A percentile compares a stretch with the other conserved stretches of the same genome.
Conservation (phyloP, 2,888 invertebrate species). For the Liopterus haemorrhoidalis region DNA sequence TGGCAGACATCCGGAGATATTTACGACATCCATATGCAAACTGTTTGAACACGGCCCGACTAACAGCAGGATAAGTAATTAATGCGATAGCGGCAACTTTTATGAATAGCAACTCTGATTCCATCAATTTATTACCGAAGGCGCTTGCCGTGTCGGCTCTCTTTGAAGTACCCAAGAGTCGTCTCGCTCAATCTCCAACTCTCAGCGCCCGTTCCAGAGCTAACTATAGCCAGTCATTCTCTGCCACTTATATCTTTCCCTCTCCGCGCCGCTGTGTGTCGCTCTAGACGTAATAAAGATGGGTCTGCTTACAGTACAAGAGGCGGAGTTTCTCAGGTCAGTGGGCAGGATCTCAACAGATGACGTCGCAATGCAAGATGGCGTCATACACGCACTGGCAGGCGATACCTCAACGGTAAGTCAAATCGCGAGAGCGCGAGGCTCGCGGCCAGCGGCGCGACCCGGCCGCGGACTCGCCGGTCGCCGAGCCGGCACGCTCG, state of each 20-base stretch:
- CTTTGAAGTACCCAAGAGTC: conserved; percentile 22
- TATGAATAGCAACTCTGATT: conserved; percentile 46
- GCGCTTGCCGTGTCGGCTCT: conserved; percentile 34
- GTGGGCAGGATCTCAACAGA: conserved; percentile 51
- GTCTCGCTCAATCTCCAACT: conserved; percentile 16
- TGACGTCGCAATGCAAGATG: conserved; percentile 53
- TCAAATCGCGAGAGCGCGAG: conserved; percentile 19
- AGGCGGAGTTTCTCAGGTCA: conserved; percentile 49
- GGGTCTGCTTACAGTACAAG: conserved; percentile 46
- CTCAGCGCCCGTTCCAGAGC: conserved; percentile 6
- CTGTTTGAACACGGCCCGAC: conserved; percentile 39
- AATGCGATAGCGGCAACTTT: conserved; percentile 47
- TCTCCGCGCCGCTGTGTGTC: conserved; percentile 39
- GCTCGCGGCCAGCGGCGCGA: conserved; percentile 9
- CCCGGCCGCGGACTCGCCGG: conserved; percentile 7
- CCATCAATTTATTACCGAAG: conserved; percentile 46
- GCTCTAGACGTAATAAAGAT: conserved; percentile 47
- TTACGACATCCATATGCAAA: conserved; percentile 45
- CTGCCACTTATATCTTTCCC: conserved; percentile 28
- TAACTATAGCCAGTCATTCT: conserved; percentile 10
- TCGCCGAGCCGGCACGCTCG: neutral
- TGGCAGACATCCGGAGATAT: conserved; percentile 36
- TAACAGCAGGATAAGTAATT: conserved; percentile 42
- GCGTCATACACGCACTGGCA: conserved; percentile 42
- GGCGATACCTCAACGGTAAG: conserved; percentile 30